Evolutionary conservation across 2,797 vertebrate species (phyloP).

Genomic region (Ptychadena robeensis): DNA sequence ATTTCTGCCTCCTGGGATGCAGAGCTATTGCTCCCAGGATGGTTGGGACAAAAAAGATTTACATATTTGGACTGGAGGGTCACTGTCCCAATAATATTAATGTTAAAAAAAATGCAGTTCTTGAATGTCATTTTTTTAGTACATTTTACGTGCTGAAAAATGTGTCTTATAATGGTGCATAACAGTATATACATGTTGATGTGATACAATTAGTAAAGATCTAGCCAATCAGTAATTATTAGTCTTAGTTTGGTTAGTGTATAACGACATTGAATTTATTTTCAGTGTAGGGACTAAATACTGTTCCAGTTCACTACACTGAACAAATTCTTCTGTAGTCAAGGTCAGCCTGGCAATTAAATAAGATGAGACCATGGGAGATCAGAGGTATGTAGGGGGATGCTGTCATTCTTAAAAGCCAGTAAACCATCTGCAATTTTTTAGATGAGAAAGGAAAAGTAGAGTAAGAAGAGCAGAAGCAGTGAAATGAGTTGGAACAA

Average conservation of each 20-base stretch:
- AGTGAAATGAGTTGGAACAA: constrained; percentile 4
- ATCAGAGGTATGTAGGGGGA: constrained; percentile 8
- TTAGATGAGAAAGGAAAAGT: not conserved
- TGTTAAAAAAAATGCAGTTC: no score
- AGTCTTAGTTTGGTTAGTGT: not conserved
- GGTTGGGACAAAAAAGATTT: no score
- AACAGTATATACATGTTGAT: no score
- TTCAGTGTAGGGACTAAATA: not conserved
- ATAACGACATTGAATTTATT: not conserved
- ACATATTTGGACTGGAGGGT: no score
- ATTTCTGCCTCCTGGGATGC: no score
- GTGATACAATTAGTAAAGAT: not conserved
- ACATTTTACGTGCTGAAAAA: no score
- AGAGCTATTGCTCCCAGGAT: no score
- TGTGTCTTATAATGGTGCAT: no score
- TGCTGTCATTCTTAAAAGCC: constrained; percentile 8
- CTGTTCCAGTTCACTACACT: constrained; percentile 12
- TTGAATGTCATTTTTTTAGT: no score
- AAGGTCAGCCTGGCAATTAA: constrained; percentile 30
- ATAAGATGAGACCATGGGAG: not conserved
- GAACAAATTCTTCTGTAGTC: constrained; percentile 1
- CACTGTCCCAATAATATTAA: no score
- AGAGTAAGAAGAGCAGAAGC: not conserved
- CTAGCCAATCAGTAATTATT: not conserved
- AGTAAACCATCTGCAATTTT: not conserved